Conservation (phyloP, 2,888 invertebrate species). For the Anoncus sp. region DNA sequence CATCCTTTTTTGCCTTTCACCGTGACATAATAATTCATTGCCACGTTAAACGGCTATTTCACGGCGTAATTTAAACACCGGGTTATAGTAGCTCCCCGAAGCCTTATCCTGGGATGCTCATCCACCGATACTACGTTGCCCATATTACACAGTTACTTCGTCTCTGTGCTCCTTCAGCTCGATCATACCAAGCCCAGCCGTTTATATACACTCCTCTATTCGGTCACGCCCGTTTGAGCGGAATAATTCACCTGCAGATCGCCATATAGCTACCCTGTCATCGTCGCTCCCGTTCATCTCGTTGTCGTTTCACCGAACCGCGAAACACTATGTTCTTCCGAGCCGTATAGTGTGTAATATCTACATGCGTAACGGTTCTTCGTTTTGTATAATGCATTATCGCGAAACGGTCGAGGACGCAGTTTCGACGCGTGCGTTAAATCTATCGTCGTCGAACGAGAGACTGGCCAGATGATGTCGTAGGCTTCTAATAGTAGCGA, state of each 20-base stretch:
- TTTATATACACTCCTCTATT: constrained; percentile 14
- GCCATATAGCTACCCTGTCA: constrained; percentile 16
- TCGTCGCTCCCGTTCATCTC: constrained; percentile 46
- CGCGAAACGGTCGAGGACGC: too few species aligned
- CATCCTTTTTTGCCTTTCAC: constrained; percentile 40
- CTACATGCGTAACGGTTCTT: neutral
- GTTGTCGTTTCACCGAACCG: constrained; percentile 8
- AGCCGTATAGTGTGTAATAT: neutral
- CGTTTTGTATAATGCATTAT: neutral
- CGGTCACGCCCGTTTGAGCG: constrained; percentile 51
- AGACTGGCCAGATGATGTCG: too few species aligned
- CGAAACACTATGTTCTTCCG: neutral
- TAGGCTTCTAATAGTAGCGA: too few species aligned
- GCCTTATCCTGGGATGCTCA: constrained; percentile 22
- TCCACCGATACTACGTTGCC: constrained; percentile 18
- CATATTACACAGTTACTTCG: neutral
- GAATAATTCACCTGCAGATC: constrained; percentile 57
- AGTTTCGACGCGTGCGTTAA: too few species aligned
- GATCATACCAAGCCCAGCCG: neutral
- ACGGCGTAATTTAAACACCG: constrained; percentile 72
- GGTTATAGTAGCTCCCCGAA: constrained; percentile 59
- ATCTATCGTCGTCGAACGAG: too few species aligned
- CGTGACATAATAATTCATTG: constrained; percentile 70
- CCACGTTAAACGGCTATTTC: constrained; percentile 74
- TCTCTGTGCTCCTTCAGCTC: neutral